Conservation (phyloP, 2,888 invertebrate species). For the Nudaria mundana region DNA sequence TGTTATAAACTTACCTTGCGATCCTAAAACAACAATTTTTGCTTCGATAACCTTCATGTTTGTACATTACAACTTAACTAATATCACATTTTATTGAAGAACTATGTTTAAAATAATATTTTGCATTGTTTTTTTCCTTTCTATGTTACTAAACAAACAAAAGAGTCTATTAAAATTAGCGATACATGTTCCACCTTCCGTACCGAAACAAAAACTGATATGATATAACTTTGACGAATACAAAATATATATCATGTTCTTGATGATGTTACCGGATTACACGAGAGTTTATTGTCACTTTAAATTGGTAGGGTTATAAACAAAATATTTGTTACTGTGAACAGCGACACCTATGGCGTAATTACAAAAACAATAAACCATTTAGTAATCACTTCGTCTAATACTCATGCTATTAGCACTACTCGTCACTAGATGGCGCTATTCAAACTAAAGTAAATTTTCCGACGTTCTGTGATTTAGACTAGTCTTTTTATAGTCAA, state of each 20-base stretch:
- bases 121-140: constrained; percentile 35
- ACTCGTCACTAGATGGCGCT: neutral
- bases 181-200: constrained; percentile 6
- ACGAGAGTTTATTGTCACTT: neutral
- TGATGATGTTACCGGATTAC: neutral
- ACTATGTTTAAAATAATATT: constrained; percentile 6
- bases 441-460: neutral
- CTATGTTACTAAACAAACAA: constrained; percentile 17
- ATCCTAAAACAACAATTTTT: constrained; percentile 92
- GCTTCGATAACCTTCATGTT: constrained; percentile 90
- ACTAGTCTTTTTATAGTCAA: too few relatives aligned
- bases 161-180: constrained; percentile 15
- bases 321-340: neutral
- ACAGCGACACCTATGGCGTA: constrained; percentile 1
- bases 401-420: neutral
- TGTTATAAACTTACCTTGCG: constrained; percentile 83
- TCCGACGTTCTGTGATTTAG: too few relatives aligned
- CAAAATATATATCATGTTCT: constrained; percentile 2
- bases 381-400: neutral
- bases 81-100: constrained; percentile 5
- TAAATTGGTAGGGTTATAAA: constrained; percentile 16
- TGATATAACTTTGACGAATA: constrained; percentile 13
- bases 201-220: constrained; percentile 12
- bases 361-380: neutral
- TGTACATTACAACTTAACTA: constrained; percentile 29